Evolutionary conservation across 2,888 invertebrate species (phyloP).

Genomic region (Sarcophaga subvicina): DNA sequence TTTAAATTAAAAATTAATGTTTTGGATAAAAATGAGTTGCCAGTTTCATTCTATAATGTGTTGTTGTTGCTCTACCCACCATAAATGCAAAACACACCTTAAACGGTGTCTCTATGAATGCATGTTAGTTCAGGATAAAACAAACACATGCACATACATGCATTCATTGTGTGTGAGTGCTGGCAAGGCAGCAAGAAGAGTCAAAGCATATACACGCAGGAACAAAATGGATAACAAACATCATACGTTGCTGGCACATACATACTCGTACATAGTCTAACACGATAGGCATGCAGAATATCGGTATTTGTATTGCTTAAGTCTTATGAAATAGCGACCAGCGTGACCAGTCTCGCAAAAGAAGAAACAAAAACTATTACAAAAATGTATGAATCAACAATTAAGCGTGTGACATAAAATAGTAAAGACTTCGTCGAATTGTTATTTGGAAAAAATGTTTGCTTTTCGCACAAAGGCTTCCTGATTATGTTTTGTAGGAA

Average conservation of each 20-base stretch:
- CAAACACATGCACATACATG: constrained; percentile 4
- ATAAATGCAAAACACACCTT: background rate
- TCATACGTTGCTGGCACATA: background rate
- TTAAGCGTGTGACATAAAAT: too few species aligned
- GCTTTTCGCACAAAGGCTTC: too few species aligned
- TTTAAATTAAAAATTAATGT: constrained; percentile 69
- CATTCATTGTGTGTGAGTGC: background rate
- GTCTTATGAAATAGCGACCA: constrained; percentile 25
- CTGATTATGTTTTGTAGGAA: too few species aligned
- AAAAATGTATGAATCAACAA: too few species aligned
- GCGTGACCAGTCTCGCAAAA: too few species aligned
- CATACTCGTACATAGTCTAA: background rate
- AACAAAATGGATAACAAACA: too few species aligned
- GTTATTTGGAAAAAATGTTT: too few species aligned
- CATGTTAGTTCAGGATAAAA: background rate
- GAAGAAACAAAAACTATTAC: background rate
- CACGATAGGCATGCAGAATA: background rate
- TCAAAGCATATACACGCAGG: background rate
- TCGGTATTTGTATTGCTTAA: constrained; percentile 39
- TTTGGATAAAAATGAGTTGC: constrained; percentile 65
- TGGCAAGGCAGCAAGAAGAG: background rate
- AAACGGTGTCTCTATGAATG: background rate
- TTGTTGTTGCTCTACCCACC: background rate
- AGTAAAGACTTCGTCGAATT: too few species aligned
- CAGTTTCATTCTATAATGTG: constrained; percentile 29